Evolutionary conservation across 2,888 invertebrate genomes (phyloP).

Genomic region (Nasonovia ribisnigri): DNA sequence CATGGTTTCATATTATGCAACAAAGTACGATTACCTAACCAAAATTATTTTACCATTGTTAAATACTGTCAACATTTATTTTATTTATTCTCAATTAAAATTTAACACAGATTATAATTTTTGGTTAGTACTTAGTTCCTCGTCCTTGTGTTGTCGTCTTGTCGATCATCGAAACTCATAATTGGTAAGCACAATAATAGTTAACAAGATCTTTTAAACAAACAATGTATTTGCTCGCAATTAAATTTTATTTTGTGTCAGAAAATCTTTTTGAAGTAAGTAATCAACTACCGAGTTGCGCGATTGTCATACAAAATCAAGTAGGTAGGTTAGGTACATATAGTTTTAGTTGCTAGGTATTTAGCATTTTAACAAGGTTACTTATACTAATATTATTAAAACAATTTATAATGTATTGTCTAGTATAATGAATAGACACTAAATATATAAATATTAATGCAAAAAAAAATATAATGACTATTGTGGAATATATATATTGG

Average conservation of each 20-base stretch:
- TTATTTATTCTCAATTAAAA: not conserved
- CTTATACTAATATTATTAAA: slow-evolving; percentile 37
- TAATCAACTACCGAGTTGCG: slow-evolving; percentile 44
- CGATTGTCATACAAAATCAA: slow-evolving; percentile 48
- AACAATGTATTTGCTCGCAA: not conserved
- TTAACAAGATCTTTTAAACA: slow-evolving; percentile 47
- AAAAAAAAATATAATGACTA: slow-evolving; percentile 3
- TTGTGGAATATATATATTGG: not conserved
- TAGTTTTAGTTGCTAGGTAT: slow-evolving; percentile 9
- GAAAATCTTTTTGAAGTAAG: slow-evolving; percentile 47
- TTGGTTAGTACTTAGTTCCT: not conserved
- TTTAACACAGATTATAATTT: not conserved
- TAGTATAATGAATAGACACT: slow-evolving; percentile 25
- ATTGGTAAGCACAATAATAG: not conserved
- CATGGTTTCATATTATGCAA: not conserved
- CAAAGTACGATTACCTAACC: not conserved
- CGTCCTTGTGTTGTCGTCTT: slow-evolving; percentile 9
- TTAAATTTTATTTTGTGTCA: slow-evolving; percentile 41
- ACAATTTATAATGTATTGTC: slow-evolving; percentile 52
- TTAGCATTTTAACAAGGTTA: slow-evolving; percentile 54
- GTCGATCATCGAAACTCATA: slow-evolving; percentile 22
- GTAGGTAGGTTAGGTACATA: not conserved
- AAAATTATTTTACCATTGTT: not conserved
- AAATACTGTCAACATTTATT: not conserved
- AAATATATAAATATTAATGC: slow-evolving; percentile 48